Evolutionary conservation across 2,888 invertebrate genomes (phyloP).

Genomic region (Electrophaes corylata): DNA sequence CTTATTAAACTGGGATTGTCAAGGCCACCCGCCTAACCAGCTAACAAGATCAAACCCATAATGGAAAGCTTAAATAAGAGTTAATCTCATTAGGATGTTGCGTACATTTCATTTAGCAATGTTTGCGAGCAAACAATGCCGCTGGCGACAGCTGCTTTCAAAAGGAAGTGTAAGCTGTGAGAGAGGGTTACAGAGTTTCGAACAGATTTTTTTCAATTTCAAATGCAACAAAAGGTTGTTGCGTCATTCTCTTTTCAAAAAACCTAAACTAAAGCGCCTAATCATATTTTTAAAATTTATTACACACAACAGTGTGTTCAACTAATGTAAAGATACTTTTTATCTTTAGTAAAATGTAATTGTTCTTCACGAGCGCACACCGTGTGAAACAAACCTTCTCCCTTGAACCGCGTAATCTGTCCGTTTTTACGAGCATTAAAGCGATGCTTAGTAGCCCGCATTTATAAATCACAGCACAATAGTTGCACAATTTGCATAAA

Average conservation of each 20-base stretch:
- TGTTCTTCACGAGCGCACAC: neutral
- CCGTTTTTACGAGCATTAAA: constrained; percentile 16
- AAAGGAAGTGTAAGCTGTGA: constrained; percentile 15
- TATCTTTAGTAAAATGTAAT: neutral
- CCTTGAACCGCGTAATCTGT: constrained; percentile 4
- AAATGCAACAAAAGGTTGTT: constrained; percentile 3
- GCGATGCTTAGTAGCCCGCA: constrained; percentile 13
- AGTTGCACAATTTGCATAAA: constrained; percentile 27
- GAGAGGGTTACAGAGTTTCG: constrained; percentile 10
- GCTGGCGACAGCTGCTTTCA: constrained; percentile 22
- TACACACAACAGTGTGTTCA: no score
- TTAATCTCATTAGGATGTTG: constrained; percentile 54
- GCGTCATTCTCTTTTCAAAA: no score
- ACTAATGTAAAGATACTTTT: no score
- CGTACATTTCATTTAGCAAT: constrained; percentile 53
- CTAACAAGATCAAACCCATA: constrained; percentile 62
- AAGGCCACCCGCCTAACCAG: constrained; percentile 38
- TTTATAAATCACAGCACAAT: constrained; percentile 23
- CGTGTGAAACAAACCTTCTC: neutral
- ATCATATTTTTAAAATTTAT: no score
- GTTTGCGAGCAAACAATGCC: constrained; percentile 36
- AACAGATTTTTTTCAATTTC: constrained; percentile 16
- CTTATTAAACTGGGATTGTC: constrained; percentile 49
- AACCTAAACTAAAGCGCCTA: no score
- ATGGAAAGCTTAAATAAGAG: constrained; percentile 56